Conservation (phyloP, 2,888 invertebrate genomes). For the Tachina lurida region DNA sequence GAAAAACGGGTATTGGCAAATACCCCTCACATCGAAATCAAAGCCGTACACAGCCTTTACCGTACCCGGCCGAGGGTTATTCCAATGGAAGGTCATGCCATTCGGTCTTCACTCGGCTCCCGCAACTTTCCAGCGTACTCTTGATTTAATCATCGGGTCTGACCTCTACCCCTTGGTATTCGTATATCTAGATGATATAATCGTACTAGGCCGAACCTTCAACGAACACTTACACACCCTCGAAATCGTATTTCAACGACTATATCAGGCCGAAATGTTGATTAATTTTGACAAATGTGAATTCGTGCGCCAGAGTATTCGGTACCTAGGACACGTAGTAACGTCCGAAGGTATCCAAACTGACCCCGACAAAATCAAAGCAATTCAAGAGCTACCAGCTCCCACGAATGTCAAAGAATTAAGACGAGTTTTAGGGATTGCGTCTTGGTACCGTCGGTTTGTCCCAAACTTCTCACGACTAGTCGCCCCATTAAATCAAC, state of each 20-base stretch:
- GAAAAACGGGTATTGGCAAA: slow-evolving; percentile 62
- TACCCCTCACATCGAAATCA: not conserved
- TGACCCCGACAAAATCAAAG: slow-evolving; percentile 27
- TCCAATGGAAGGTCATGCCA: slow-evolving; percentile 56
- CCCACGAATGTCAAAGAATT: too few species aligned
- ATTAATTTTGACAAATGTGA: slow-evolving; percentile 44
- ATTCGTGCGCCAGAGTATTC: too few species aligned
- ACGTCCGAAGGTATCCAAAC: slow-evolving; percentile 22
- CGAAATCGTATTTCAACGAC: not conserved
- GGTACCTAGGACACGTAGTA: slow-evolving; percentile 26
- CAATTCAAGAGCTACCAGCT: not conserved
- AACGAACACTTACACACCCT: slow-evolving; percentile 20
- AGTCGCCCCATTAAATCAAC: slow-evolving; percentile 35
- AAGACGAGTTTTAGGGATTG: too few species aligned
- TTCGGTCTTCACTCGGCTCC: slow-evolving; percentile 52
- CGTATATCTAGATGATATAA: slow-evolving; percentile 50
- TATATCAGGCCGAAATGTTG: slow-evolving; percentile 2
- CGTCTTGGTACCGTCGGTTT: too few species aligned
- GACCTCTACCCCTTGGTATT: slow-evolving; percentile 35
- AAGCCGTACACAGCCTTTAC: slow-evolving; percentile 22
- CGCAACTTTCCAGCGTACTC: slow-evolving; percentile 41
- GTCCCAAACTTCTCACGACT: too few species aligned
- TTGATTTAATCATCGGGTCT: slow-evolving; percentile 31
- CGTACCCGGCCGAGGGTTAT: too few species aligned
- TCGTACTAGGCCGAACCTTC: slow-evolving; percentile 24